phyloP scores from a whole-genome alignment of 1,140 invertebrate species.

The Rhagoletis pomonella region DNA sequence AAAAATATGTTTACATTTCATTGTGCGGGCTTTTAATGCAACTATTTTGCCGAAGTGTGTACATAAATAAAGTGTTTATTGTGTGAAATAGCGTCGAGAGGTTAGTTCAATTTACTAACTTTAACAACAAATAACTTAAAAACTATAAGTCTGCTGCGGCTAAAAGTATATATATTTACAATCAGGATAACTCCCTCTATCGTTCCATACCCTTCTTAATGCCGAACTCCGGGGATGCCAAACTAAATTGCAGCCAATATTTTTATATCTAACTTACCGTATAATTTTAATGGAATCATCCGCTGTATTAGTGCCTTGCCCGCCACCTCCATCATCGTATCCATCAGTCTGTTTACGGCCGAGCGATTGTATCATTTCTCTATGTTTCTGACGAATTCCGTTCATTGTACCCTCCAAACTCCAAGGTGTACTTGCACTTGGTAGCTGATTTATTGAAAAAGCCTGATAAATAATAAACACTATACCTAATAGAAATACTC shows the following conservation, averaged over 20 bases:
- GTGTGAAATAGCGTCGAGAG: too few relatives aligned
- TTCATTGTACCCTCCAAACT: slow-evolving; percentile 66
- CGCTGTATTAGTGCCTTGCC: slow-evolving; percentile 7
- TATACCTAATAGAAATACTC: slow-evolving; percentile 70
- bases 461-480: slow-evolving; percentile 72
- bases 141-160: too few relatives aligned
- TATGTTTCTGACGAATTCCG: slow-evolving; percentile 61
- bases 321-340: slow-evolving; percentile 62
- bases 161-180: too few relatives aligned
- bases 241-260: too few relatives aligned
- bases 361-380: slow-evolving; percentile 65
- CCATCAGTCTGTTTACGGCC: slow-evolving; percentile 64
- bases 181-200: neutral
- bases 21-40: too few relatives aligned
- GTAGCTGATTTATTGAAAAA: slow-evolving; percentile 71
- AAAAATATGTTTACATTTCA: too few relatives aligned
- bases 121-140: too few relatives aligned
- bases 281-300: slow-evolving; percentile 67
- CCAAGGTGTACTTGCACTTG: slow-evolving; percentile 65
- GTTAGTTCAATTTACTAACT: too few relatives aligned
- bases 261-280: slow-evolving; percentile 58
- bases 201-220: too few relatives aligned
- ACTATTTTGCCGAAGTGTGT: too few relatives aligned
- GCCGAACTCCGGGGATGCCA: too few relatives aligned
- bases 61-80: too few relatives aligned